Evolutionary conservation across 2,797 vertebrate genomes (phyloP).

Genomic region (Distichodus sexfasciatus): DNA sequence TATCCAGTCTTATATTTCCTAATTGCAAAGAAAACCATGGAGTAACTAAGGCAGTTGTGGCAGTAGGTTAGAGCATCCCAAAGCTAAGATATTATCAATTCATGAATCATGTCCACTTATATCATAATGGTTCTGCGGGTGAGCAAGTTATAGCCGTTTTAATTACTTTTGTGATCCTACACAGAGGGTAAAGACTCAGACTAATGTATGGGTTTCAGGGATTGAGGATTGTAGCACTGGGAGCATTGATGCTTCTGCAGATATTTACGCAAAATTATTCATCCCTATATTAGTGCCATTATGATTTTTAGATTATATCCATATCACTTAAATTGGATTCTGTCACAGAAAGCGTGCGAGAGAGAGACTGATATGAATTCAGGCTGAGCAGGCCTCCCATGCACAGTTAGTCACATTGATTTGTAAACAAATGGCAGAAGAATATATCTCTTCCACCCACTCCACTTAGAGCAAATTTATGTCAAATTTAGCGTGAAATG

Average conservation of each 20-base stretch:
- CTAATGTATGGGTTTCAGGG: conserved; percentile 35
- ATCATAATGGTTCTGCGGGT: conserved; percentile 48
- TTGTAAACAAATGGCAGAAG: conserved; percentile 17
- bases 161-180: conserved; percentile 26
- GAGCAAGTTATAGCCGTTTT: conserved; percentile 51
- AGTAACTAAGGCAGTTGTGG: no score
- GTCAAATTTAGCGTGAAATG: conserved; percentile 11
- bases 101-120: conserved; percentile 43
- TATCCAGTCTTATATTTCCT: no score
- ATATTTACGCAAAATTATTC: conserved; percentile 32
- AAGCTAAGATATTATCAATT: no score
- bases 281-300: conserved; percentile 17
- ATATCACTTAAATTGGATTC: conserved; percentile 19
- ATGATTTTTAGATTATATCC: conserved; percentile 28
- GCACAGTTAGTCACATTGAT: conserved; percentile 23
- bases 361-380: conserved; percentile 37
- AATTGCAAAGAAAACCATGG: no score
- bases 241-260: conserved; percentile 26
- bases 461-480: not conserved
- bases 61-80: no score
- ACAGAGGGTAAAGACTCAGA: conserved; percentile 3
- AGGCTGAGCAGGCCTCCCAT: conserved; percentile 19
- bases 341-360: no score
- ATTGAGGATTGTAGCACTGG: conserved; percentile 2
- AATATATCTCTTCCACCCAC: conserved; percentile 9